Percentiles rank a stretch among this genome's conserved stretches.
phyloP scores from a whole-genome alignment of 2,797 vertebrate species.

The Knipowitschia caucasica region DNA sequence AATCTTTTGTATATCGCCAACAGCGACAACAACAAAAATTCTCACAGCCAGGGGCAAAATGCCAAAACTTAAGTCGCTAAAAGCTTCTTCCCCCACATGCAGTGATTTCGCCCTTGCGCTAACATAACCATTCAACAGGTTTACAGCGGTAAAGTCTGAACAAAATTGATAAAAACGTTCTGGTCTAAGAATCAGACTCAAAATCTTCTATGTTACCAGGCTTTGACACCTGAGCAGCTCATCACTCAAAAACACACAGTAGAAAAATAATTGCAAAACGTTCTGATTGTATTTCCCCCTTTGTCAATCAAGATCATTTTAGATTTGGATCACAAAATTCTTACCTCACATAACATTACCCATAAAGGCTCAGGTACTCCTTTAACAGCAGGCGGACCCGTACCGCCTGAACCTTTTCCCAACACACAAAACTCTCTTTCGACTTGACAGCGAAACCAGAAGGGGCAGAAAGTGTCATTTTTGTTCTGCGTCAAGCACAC shows the following conservation, averaged over 20 bases:
- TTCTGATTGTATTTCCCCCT: background rate
- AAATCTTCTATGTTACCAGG: background rate
- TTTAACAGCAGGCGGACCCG: conserved; percentile 9
- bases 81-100: no score
- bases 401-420: conserved; percentile 29
- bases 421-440: conserved; percentile 29
- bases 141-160: no score
- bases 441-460: conserved; percentile 38
- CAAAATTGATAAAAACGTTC: no score
- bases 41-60: no score
- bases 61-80: no score
- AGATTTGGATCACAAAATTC: conserved; percentile 7
- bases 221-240: background rate
- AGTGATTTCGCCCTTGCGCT: background rate
- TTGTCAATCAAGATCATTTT: conserved; percentile 6
- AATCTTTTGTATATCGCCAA: no score
- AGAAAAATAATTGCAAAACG: no score
- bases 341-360: background rate
- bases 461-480: conserved; percentile 58
- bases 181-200: background rate
- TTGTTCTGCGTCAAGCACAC: conserved; percentile 56
- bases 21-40: no score
- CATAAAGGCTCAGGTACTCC: background rate
- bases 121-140: no score
- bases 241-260: background rate